These are phyloP conservation scores for Caretta caretta DNA, from an alignment of 2,113 vertebrate genomes.

Conservation along the genomic window DNA sequence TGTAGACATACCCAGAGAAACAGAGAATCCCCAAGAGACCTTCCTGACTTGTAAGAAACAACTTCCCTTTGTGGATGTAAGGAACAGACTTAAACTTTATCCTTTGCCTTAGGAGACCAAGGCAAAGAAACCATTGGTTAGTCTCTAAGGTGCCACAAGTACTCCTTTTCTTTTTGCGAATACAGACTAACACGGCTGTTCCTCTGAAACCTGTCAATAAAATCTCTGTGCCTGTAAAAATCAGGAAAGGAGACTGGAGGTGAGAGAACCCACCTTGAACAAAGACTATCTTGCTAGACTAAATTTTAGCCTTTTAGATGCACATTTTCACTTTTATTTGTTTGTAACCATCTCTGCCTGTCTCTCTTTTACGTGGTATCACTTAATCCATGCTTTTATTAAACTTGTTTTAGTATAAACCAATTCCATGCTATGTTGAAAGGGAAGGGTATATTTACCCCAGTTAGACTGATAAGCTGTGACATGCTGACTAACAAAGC, in stretches of 20 bases:
- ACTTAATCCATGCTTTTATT: neutral
- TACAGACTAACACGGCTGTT: too few relatives aligned
- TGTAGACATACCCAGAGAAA: too few relatives aligned
- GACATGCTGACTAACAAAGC: neutral
- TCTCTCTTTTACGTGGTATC: neutral
- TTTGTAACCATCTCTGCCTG: neutral
- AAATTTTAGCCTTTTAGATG: neutral
- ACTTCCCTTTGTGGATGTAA: neutral
- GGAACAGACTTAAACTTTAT: neutral
- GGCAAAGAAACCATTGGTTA: too few relatives aligned
- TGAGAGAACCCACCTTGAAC: neutral
- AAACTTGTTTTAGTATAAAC: neutral
- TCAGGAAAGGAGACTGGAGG: neutral
- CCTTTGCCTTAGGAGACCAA: too few relatives aligned
- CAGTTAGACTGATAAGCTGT: neutral
- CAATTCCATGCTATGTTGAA: neutral
- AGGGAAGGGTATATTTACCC: neutral
- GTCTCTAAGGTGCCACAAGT: too few relatives aligned
- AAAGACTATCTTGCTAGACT: neutral
- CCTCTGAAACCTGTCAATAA: too few relatives aligned
- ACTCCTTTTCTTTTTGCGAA: too few relatives aligned
- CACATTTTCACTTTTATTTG: neutral
- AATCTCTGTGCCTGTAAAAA: neutral
- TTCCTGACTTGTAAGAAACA: neutral
- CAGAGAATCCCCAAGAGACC: neutral